phyloP scores from a whole-genome alignment of 2,797 vertebrate genomes.

The Tiaroga cobitis region DNA sequence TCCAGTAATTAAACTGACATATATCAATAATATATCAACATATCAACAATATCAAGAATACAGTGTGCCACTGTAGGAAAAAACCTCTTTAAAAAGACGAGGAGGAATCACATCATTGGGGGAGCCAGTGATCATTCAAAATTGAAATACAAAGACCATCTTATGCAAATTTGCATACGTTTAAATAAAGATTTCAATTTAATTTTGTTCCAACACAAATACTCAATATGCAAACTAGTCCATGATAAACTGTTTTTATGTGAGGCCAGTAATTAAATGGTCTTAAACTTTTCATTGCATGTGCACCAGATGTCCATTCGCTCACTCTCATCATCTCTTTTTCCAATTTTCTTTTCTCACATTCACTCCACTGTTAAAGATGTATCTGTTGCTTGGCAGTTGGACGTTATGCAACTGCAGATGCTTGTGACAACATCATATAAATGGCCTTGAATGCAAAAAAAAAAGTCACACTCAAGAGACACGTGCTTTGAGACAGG shows the following conservation, averaged over 20 bases:
- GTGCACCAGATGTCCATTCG: background rate
- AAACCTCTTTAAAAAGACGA: no score
- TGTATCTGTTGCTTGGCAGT: constrained; percentile 17
- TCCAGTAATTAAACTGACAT: no score
- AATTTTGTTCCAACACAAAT: background rate
- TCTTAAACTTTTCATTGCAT: background rate
- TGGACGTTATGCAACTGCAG: constrained; percentile 29
- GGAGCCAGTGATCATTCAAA: no score
- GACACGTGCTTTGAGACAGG: constrained; percentile 8
- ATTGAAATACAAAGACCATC: background rate
- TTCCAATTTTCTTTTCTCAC: background rate
- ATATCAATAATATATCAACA: no score
- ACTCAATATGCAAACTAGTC: background rate
- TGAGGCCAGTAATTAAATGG: background rate
- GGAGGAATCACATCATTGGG: no score
- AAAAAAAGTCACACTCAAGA: background rate
- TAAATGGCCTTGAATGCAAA: constrained; percentile 7
- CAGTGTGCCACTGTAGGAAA: no score
- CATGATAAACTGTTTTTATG: background rate
- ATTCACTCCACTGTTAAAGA: constrained; percentile 10
- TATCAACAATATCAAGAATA: no score
- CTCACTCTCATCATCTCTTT: background rate
- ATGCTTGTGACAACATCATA: background rate
- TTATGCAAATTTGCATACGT: background rate
- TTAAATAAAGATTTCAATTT: background rate